Conservation (phyloP, 2,797 vertebrate genomes). For the Enteromius paludinosus region DNA sequence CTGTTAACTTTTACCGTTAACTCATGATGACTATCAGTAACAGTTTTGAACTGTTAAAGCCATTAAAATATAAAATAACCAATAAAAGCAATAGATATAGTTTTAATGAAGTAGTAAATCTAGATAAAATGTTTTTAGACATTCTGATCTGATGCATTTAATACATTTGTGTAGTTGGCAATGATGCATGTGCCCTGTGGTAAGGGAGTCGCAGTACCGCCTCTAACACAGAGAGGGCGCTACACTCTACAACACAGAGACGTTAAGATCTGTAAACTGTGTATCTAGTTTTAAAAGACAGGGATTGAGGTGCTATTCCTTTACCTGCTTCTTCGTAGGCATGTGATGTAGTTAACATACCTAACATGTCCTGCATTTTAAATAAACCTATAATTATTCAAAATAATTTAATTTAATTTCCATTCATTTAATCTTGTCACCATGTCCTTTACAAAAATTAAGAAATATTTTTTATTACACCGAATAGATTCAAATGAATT, state of each 20-base stretch:
- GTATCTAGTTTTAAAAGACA: constrained; percentile 88
- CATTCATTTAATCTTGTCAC: not conserved
- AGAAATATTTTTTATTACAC: not conserved
- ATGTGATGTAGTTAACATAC: constrained; percentile 80
- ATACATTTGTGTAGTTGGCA: constrained; percentile 72
- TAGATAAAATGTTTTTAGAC: not conserved
- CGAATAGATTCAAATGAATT: not conserved
- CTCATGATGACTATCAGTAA: not conserved
- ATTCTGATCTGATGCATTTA: not conserved
- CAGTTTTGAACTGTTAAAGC: not conserved
- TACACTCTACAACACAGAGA: constrained; percentile 85
- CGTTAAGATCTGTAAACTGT: constrained; percentile 90
- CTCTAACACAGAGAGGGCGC: constrained; percentile 80
- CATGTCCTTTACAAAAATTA: not conserved
- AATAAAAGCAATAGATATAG: not conserved
- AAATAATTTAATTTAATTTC: not conserved
- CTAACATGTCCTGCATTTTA: constrained; percentile 82
- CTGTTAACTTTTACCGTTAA: not conserved
- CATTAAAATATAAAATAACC: not conserved
- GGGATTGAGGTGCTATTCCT: constrained; percentile 85
- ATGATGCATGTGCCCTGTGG: constrained; percentile 90
- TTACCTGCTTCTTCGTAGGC: constrained; percentile 80
- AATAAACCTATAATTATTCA: not conserved
- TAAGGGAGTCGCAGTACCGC: constrained; percentile 83
- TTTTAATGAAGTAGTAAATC: not conserved